A percentile compares a stretch with the other conserved stretches of the same genome.
phyloP scores from a whole-genome alignment of 2,888 invertebrate species.

The Parochlus steinenii region DNA sequence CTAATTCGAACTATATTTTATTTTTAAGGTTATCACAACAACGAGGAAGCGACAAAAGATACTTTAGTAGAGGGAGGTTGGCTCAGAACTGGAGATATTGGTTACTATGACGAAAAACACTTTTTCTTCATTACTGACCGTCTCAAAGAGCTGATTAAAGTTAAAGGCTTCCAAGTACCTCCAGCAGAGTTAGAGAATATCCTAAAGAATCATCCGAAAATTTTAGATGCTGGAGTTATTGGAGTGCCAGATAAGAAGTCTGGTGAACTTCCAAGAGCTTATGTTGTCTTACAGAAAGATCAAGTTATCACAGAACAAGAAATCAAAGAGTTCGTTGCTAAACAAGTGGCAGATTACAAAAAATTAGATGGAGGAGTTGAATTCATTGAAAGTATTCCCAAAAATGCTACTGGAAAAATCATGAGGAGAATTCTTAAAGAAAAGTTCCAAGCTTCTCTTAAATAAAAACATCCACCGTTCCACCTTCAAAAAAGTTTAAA shows the following conservation, averaged over 20 bases:
- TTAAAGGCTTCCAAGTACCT: slow-evolving; percentile 59
- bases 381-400: slow-evolving; percentile 45
- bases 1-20: too few species aligned
- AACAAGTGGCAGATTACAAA: slow-evolving; percentile 52
- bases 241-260: slow-evolving; percentile 42
- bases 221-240: slow-evolving; percentile 48
- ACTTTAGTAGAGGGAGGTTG: slow-evolving; percentile 54
- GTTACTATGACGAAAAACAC: slow-evolving; percentile 46
- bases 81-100: slow-evolving; percentile 59
- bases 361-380: slow-evolving; percentile 40
- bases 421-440: slow-evolving; percentile 36
- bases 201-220: slow-evolving; percentile 58
- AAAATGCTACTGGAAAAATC: slow-evolving; percentile 53
- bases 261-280: slow-evolving; percentile 58
- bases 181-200: slow-evolving; percentile 68
- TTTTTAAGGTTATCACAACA: slow-evolving; percentile 65
- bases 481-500: too few species aligned
- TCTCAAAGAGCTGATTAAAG: slow-evolving; percentile 71
- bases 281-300: slow-evolving; percentile 37
- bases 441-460: too few species aligned
- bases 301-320: slow-evolving; percentile 29
- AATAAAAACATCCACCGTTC: too few species aligned
- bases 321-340: slow-evolving; percentile 37
- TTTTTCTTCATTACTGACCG: slow-evolving; percentile 55
- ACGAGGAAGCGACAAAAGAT: slow-evolving; percentile 52